These are phyloP conservation scores for Sparus aurata DNA, from an alignment of 2,797 vertebrate species.

Conservation along the genomic window DNA sequence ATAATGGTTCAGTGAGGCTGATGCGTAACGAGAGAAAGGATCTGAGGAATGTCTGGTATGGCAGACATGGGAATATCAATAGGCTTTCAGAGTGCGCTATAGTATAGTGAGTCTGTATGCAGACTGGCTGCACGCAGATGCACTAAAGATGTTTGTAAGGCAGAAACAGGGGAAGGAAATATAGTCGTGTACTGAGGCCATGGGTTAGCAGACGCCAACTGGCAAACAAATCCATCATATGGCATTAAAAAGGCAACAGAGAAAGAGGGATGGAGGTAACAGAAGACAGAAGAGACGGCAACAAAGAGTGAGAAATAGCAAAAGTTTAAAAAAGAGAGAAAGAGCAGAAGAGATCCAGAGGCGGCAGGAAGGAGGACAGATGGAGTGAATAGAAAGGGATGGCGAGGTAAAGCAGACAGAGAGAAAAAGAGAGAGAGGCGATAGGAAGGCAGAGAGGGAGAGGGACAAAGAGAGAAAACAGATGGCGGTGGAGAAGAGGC, in stretches of 20 bases:
- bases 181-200: constrained; percentile 31
- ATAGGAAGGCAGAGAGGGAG: constrained; percentile 42
- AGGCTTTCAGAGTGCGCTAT: constrained; percentile 24
- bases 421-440: constrained; percentile 22
- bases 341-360: constrained; percentile 47
- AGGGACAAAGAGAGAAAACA: constrained; percentile 65
- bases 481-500: constrained; percentile 74
- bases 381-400: constrained; percentile 52
- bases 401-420: constrained; percentile 45
- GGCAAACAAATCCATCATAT: constrained; percentile 57
- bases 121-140: constrained; percentile 25
- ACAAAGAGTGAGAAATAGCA: constrained; percentile 24
- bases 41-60: constrained; percentile 45
- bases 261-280: constrained; percentile 17
- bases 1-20: constrained; percentile 28
- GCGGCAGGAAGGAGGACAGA: constrained; percentile 62
- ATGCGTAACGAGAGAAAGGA: constrained; percentile 30
- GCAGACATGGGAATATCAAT: constrained; percentile 57
- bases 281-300: background rate
- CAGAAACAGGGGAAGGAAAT: constrained; percentile 33
- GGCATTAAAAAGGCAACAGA: constrained; percentile 30
- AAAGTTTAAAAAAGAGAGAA: constrained; percentile 15
- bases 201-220: constrained; percentile 51
- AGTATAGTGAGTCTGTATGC: constrained; percentile 12
- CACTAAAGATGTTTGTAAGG: constrained; percentile 29